Conservation (phyloP, 2,113 vertebrate species). For the Pterocles orientalis region DNA sequence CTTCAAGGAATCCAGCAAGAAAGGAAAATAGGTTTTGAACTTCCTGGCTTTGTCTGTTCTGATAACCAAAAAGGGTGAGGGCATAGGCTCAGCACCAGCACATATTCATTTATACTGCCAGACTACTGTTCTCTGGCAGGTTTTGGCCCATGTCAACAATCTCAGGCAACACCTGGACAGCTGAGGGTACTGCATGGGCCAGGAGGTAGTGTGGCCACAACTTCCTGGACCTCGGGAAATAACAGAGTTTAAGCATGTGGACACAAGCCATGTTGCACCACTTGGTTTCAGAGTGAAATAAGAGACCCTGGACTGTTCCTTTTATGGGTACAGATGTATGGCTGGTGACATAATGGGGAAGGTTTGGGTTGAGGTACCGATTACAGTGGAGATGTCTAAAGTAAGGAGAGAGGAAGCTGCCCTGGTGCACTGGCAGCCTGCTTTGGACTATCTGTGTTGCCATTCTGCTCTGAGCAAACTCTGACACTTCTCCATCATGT, state of each 20-base stretch:
- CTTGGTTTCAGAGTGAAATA: not conserved
- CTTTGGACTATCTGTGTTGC: not conserved
- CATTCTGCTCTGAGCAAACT: not conserved
- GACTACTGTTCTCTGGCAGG: not conserved
- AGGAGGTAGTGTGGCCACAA: not conserved
- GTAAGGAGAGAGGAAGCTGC: not conserved
- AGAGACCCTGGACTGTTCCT: not conserved
- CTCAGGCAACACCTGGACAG: not conserved
- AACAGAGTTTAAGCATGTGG: not conserved
- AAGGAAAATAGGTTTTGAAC: not conserved
- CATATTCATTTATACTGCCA: not conserved
- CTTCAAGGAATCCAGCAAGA: not conserved
- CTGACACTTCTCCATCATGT: not conserved
- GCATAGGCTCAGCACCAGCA: not conserved
- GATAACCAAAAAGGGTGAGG: not conserved
- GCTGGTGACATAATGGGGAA: not conserved
- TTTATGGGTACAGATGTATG: not conserved
- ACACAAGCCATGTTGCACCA: not conserved
- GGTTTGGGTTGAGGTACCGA: not conserved
- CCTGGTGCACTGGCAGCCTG: not conserved
- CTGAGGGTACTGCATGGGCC: too few species aligned
- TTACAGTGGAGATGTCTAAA: not conserved
- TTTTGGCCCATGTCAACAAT: not conserved
- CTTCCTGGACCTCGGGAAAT: not conserved
- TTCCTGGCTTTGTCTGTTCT: not conserved